Base-by-base conservation (phyloP, 2,888 invertebrate species). In the Protodeltote pygarga region DNA sequence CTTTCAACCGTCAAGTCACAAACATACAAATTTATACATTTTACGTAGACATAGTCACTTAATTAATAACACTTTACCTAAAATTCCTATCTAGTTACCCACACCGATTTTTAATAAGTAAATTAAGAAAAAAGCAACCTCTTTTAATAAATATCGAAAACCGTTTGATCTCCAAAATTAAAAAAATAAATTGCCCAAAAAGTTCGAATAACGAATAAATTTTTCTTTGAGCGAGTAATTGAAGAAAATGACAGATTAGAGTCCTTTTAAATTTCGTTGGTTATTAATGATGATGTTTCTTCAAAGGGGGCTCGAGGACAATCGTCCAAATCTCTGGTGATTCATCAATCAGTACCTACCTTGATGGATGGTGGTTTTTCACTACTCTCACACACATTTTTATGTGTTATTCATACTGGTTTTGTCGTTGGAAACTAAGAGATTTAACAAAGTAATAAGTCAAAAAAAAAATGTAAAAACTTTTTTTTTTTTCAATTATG, bases 251-350 rank as follows among this genome's bases (percentile, higher is more conserved):
- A 55, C 65, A 54, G 65, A 55, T 65, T 51, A 35, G 37, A 29
- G 11, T 27, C 45, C 20, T 27, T 53, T 59, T 15, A 19, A 60
- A 50, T 33, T 14, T 40, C 25, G 5, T n/a, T 9, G 19, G 37
- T 47, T 45, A 65, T 65, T 65, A 65, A 55, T 65, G 54, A 55
- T 40, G 34, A 59, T 44, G 47, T 50, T 52, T 55, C 24, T 41
- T 44, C 45, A 48, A 60, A 63, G 45, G 40, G 34, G 40, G 32
- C n/a, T n/a, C 11, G 4, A 16, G 19, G 33, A 39, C 34, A 51
- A 41, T 51, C 24, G 31, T 46, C 5, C 38, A 14, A 33, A 44
- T 44, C 46, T 46, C 29, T 10, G 46, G 21, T 8, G 44, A 3
- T 38, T 59, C 63, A 63, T 65, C 45, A 63, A 63, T 65, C 65